These are phyloP conservation scores for Pherbina coryleti DNA, from an alignment of 2,888 invertebrate species.

Conservation along the genomic window DNA sequence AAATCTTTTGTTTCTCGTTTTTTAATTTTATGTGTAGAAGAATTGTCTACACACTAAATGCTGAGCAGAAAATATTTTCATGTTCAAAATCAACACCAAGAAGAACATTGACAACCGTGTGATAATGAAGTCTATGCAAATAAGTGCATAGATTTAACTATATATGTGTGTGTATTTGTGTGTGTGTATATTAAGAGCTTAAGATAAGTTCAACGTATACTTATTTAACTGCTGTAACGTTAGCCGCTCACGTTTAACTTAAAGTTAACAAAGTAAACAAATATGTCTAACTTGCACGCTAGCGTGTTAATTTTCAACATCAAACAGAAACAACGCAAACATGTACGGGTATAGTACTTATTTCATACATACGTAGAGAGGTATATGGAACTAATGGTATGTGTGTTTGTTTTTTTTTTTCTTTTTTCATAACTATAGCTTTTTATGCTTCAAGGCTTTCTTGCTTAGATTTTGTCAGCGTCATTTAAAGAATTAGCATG, in stretches of 20 bases:
- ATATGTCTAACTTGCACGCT: background rate
- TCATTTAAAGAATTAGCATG: background rate
- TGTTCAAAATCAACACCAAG: too few species aligned
- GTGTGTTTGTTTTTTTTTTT: background rate
- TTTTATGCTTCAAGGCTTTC: background rate
- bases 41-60: too few species aligned
- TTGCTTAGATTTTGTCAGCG: constrained; percentile 7
- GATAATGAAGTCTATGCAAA: too few species aligned
- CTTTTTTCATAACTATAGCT: background rate
- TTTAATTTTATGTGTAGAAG: too few species aligned
- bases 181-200: too few species aligned
- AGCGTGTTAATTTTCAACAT: background rate
- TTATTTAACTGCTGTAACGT: background rate
- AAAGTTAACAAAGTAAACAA: background rate
- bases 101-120: too few species aligned
- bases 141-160: too few species aligned
- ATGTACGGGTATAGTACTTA: background rate
- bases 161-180: too few species aligned
- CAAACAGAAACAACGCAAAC: background rate
- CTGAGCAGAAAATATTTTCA: too few species aligned
- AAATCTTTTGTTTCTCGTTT: too few species aligned
- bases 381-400: background rate
- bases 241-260: background rate
- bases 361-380: too few species aligned
- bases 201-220: too few species aligned